Evolutionary conservation across 2,888 invertebrate species (phyloP), one percentile per base, ranked within the genome.

Genomic region (Pimpla rufipes): DNA sequence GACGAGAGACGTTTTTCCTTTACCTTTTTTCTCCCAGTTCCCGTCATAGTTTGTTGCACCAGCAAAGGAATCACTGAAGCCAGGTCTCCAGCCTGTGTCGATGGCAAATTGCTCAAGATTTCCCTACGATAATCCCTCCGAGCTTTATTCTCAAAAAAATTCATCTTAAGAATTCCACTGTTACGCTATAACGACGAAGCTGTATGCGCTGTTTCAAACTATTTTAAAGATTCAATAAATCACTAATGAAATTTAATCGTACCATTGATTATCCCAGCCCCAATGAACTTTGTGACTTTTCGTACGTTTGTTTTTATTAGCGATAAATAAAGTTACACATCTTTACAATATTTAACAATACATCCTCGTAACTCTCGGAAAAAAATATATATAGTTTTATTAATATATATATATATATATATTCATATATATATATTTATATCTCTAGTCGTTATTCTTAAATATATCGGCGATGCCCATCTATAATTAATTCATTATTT

Each of bases 311-410:
- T 88, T 92, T 93, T 93, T 93, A 93, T 93, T 93, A 93, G 92
- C 90, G 92, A 93, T 93, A 93, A 93, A 93, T 93, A 93, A 93
- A 93, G 91, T 93, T 93, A 93, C 92, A 93, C 91, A 91, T 92
- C 91, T 93, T 92, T 92, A 93, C 92, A 92, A 89, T 93, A 85
- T 86, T 83, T 75, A 93, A 93, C 93, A 93, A 93, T 90, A 86
- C 91, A 85, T 87, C 89, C 89, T 91, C 89, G 90, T 89, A 91
- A 92, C 90, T 90, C 88, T 92, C 91, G 89, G 91, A 93, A 93
- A 93, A 93, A 93, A 93, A 89, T 90, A 42, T 66, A 40, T 76
- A 55, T 50, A 67, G 64, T 71, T 81, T 84, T 78, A 71, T 68
- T 50, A 47, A 62, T 47, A 29, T 29, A 29, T 29, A 29, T 29